phyloP scores from a whole-genome alignment of 1,140 invertebrate genomes.

The Melipona quadrifasciata region DNA sequence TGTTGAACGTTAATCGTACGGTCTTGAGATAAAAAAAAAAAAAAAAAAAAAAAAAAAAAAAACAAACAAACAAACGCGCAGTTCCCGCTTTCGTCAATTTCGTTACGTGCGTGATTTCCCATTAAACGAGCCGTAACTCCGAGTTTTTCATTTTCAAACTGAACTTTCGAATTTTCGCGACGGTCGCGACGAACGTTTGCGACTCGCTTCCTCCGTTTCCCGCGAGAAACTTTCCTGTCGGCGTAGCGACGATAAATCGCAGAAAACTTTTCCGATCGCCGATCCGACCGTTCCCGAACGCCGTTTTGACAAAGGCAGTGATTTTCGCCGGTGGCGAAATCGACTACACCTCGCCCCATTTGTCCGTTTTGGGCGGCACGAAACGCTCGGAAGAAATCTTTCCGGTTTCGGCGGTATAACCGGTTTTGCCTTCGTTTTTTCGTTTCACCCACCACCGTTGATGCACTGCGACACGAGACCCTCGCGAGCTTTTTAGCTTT shows the following conservation, averaged over 20 bases:
- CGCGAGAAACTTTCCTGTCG: neutral
- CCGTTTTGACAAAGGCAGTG: conserved; percentile 20
- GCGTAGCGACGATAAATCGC: neutral
- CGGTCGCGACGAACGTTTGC: no score
- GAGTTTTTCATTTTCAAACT: neutral
- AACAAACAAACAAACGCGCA: no score
- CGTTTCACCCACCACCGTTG: conserved; percentile 36
- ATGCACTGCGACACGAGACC: conserved; percentile 45
- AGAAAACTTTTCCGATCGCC: neutral
- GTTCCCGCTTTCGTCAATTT: no score
- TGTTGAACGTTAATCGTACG: neutral
- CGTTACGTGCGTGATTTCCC: no score
- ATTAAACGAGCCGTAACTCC: neutral
- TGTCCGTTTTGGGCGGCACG: conserved; percentile 75
- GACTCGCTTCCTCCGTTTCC: neutral
- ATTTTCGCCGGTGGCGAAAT: conserved; percentile 69
- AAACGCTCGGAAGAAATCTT: conserved; percentile 78
- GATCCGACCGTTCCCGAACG: neutral
- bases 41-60: no score
- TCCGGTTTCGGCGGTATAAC: conserved; percentile 78
- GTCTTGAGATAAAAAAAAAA: no score
- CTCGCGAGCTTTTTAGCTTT: conserved; percentile 47
- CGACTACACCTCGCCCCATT: conserved; percentile 77
- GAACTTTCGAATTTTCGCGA: neutral
- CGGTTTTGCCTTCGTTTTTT: conserved; percentile 73